Percentiles rank a stretch among this genome's conserved stretches.
Conservation (phyloP, 2,113 vertebrate genomes). For the Trachemys scripta region DNA sequence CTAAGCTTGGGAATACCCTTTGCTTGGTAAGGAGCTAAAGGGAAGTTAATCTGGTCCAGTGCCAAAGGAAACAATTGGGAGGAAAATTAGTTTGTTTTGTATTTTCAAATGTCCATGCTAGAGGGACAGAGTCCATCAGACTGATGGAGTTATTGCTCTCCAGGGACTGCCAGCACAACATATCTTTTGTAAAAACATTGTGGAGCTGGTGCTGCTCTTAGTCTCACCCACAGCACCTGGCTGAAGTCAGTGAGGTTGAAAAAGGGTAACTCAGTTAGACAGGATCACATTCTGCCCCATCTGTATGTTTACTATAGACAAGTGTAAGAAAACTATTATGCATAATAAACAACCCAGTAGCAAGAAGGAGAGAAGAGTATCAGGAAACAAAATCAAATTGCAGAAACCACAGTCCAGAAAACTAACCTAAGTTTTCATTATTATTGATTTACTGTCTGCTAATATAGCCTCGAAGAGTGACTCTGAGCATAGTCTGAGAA, state of each 20-base stretch:
- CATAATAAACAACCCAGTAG: slow-evolving; percentile 5
- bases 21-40: not conserved
- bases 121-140: not conserved
- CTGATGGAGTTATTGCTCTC: not conserved
- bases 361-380: not conserved
- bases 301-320: not conserved
- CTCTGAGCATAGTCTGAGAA: not conserved
- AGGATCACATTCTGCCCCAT: no score
- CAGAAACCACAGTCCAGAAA: not conserved
- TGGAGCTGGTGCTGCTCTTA: not conserved
- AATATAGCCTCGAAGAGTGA: not conserved
- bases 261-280: not conserved
- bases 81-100: not conserved
- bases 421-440: not conserved
- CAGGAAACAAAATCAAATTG: not conserved
- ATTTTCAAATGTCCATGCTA: not conserved
- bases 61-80: not conserved
- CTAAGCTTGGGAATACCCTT: not conserved
- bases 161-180: not conserved
- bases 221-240: not conserved
- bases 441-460: not conserved
- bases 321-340: slow-evolving; percentile 5
- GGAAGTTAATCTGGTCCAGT: not conserved
- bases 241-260: slow-evolving; percentile 6
- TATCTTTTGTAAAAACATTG: not conserved